phyloP scores from a whole-genome alignment of 1,140 invertebrate genomes.

The Cecropterus lyciades region DNA sequence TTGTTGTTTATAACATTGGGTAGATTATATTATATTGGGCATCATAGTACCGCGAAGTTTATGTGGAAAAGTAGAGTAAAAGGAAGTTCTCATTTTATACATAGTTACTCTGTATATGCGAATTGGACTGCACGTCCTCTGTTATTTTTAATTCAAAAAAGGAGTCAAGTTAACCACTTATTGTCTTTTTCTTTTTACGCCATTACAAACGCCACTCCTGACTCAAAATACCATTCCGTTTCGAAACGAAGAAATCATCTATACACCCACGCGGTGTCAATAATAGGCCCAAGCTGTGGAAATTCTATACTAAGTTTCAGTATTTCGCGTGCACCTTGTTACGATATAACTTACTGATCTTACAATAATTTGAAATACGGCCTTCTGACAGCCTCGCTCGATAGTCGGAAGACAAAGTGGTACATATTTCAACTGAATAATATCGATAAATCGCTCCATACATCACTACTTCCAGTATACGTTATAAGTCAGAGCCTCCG shows the following conservation, averaged over 20 bases:
- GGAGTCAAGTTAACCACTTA: no score
- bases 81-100: no score
- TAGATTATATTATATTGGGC: no score
- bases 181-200: not conserved
- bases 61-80: no score
- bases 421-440: slow-evolving; percentile 32
- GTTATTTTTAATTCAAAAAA: not conserved
- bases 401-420: slow-evolving; percentile 34
- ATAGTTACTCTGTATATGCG: no score
- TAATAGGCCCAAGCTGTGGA: slow-evolving; percentile 8
- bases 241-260: slow-evolving; percentile 2
- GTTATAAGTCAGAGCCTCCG: slow-evolving; percentile 27
- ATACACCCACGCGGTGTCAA: slow-evolving; percentile 16
- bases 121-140: no score
- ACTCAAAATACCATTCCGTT: not conserved
- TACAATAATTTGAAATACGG: slow-evolving; percentile 34
- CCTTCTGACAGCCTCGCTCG: slow-evolving; percentile 23
- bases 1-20: no score
- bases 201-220: not conserved
- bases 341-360: slow-evolving; percentile 33
- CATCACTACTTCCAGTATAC: slow-evolving; percentile 26
- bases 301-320: slow-evolving; percentile 14
- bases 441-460: slow-evolving; percentile 32
- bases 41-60: no score
- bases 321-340: slow-evolving; percentile 26